Conservation (phyloP, 2,888 invertebrate species). For the Athetis lepigone region DNA sequence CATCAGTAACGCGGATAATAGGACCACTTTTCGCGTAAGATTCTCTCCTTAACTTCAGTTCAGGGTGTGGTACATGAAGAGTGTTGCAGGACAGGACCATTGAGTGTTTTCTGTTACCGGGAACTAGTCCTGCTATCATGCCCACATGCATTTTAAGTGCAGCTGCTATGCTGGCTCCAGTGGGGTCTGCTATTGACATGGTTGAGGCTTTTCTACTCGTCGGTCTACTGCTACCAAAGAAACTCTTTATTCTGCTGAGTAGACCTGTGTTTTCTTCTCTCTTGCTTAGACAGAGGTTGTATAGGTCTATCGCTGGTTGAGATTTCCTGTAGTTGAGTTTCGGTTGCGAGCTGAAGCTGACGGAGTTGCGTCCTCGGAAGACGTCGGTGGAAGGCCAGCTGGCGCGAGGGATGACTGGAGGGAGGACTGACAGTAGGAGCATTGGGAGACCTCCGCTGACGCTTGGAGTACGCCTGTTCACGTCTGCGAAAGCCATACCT, state of each 20-base stretch:
- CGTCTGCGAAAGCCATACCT: constrained; percentile 66
- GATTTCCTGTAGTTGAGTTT: constrained; percentile 91
- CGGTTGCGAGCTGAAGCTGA: constrained; percentile 92
- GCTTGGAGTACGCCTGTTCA: constrained; percentile 90
- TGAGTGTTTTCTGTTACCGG: constrained; percentile 91
- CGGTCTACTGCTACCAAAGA: constrained; percentile 92
- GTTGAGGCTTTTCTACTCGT: constrained; percentile 93
- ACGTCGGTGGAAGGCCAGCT: constrained; percentile 94
- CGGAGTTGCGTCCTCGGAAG: constrained; percentile 91
- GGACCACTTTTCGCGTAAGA: constrained; percentile 91
- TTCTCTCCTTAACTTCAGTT: constrained; percentile 84
- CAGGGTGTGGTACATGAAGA: constrained; percentile 87
- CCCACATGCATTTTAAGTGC: constrained; percentile 94
- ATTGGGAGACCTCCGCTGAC: constrained; percentile 93
- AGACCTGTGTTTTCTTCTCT: constrained; percentile 89
- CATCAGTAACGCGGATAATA: constrained; percentile 90
- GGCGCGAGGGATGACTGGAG: constrained; percentile 94
- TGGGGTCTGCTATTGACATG: constrained; percentile 91
- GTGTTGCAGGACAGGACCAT: constrained; percentile 92
- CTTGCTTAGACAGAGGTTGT: constrained; percentile 90
- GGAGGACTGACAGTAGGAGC: constrained; percentile 93
- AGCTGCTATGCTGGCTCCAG: constrained; percentile 92
- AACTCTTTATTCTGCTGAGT: constrained; percentile 89
- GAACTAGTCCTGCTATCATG: constrained; percentile 93
- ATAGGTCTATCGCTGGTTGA: constrained; percentile 90